phyloP scores from a whole-genome alignment of 2,113 vertebrate species.

The Coregonus clupeaformis region DNA sequence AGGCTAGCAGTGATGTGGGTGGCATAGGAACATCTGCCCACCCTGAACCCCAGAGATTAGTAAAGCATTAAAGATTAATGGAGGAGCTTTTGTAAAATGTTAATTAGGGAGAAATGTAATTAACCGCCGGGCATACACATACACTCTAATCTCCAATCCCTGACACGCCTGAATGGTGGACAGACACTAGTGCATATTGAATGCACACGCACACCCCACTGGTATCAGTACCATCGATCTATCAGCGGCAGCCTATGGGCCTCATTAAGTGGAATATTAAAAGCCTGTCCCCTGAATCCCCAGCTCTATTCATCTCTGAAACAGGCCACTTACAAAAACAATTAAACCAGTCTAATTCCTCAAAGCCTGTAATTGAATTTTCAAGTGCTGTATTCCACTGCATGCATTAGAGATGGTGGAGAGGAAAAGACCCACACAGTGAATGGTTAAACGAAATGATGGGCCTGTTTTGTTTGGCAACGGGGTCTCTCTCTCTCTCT shows the following conservation, averaged over 20 bases:
- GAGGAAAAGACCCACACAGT: too few species aligned
- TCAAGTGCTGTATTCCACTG: constrained; percentile 29
- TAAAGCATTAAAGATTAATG: constrained; percentile 67
- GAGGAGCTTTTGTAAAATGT: constrained; percentile 71
- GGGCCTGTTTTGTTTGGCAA: constrained; percentile 6
- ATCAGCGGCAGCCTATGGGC: constrained; percentile 12
- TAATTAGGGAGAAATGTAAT: constrained; percentile 76
- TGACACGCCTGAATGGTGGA: constrained; percentile 31
- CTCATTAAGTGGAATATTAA: constrained; percentile 49
- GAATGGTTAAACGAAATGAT: constrained; percentile 16
- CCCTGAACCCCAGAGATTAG: constrained; percentile 22
- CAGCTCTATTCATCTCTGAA: constrained; percentile 39
- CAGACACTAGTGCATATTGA: constrained; percentile 18
- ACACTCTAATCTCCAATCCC: constrained; percentile 46
- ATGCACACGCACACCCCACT: neutral
- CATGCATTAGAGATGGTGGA: constrained; percentile 30
- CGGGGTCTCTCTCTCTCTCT: neutral
- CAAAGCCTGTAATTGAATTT: constrained; percentile 51
- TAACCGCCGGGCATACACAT: constrained; percentile 50
- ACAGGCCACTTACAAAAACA: constrained; percentile 46
- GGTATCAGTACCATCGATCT: constrained; percentile 21
- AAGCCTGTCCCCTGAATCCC: constrained; percentile 18
- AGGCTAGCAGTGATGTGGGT: constrained; percentile 2
- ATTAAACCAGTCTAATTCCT: constrained; percentile 49
- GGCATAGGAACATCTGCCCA: constrained; percentile 3